A percentile compares a stretch with the other conserved stretches of the same genome.
phyloP scores from a whole-genome alignment of 2,888 invertebrate genomes.

The Metopia argyrocephala region DNA sequence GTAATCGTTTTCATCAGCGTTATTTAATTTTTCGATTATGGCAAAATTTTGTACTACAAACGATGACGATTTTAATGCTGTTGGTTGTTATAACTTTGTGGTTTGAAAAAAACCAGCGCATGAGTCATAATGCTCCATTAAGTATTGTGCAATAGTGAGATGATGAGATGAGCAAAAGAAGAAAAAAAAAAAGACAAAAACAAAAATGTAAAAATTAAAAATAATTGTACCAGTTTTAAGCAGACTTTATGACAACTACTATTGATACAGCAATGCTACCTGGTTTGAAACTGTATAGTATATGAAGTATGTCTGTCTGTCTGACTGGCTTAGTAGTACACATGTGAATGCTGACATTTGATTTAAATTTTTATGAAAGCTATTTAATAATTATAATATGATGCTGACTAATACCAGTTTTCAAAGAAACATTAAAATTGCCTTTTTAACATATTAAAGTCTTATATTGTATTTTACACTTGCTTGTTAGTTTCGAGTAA shows the following conservation, averaged over 20 bases:
- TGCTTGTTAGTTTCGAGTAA: too few relatives aligned
- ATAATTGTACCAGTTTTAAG: slow-evolving; percentile 22
- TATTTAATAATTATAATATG: too few relatives aligned
- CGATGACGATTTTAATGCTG: slow-evolving; percentile 39
- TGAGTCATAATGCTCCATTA: slow-evolving; percentile 55
- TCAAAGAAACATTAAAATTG: background rate
- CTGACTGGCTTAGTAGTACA: slow-evolving; percentile 12
- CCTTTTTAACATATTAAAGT: background rate
- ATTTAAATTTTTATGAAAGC: background rate
- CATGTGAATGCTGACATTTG: slow-evolving; percentile 2
- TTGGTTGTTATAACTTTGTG: slow-evolving; percentile 33
- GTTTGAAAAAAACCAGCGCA: slow-evolving; percentile 34
- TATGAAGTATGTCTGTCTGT: background rate
- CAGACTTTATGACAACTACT: slow-evolving; percentile 42
- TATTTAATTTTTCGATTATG: slow-evolving; percentile 46
- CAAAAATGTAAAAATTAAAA: slow-evolving; percentile 6
- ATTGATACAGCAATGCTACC: slow-evolving; percentile 28
- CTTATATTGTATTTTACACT: too few relatives aligned
- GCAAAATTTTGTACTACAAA: slow-evolving; percentile 47
- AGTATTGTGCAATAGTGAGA: slow-evolving; percentile 31
- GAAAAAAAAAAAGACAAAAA: background rate
- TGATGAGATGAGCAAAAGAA: slow-evolving; percentile 7
- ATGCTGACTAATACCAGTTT: background rate
- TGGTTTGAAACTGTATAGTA: slow-evolving; percentile 41
- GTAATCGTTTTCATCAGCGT: slow-evolving; percentile 30